These are phyloP conservation scores for Lethrus apterus DNA, from an alignment of 1,140 invertebrate genomes.

Conservation along the genomic window DNA sequence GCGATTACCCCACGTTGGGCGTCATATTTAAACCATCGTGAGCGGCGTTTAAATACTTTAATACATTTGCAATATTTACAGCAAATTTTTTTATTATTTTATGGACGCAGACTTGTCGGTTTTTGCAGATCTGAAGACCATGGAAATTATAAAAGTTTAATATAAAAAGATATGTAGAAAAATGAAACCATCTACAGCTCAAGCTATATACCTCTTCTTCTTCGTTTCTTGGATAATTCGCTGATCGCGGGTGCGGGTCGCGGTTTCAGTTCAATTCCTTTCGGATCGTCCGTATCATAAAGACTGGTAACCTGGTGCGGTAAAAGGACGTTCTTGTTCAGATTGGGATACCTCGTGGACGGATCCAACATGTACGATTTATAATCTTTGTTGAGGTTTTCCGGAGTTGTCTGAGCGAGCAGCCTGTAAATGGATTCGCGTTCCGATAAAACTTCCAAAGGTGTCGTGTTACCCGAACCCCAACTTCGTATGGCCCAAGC, in stretches of 20 bases:
- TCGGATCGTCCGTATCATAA: constrained; percentile 53
- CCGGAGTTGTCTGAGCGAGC: constrained; percentile 84
- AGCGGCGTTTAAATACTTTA: no score
- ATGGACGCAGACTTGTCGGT: no score
- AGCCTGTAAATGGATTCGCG: constrained; percentile 83
- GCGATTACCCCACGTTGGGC: no score
- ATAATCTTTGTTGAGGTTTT: constrained; percentile 87
- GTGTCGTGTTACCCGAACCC: constrained; percentile 59
- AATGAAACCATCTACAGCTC: constrained; percentile 20
- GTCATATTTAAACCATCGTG: no score
- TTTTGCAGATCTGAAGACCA: no score
- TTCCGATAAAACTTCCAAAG: constrained; percentile 83
- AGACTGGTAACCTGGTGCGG: constrained; percentile 56
- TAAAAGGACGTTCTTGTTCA: constrained; percentile 48
- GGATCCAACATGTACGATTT: constrained; percentile 86
- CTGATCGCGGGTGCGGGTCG: constrained; percentile 34
- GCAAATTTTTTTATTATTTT: no score
- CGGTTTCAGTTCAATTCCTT: constrained; percentile 41
- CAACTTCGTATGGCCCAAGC: constrained; percentile 90
- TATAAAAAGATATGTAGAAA: no score
- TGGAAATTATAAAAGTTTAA: no score
- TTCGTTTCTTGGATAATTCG: constrained; percentile 55
- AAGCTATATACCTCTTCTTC: constrained; percentile 59
- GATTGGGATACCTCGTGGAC: constrained; percentile 65
- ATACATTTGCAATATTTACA: no score